These are phyloP conservation scores for Chironomus tentans DNA, from an alignment of 2,888 invertebrate species.

Conservation along the genomic window DNA sequence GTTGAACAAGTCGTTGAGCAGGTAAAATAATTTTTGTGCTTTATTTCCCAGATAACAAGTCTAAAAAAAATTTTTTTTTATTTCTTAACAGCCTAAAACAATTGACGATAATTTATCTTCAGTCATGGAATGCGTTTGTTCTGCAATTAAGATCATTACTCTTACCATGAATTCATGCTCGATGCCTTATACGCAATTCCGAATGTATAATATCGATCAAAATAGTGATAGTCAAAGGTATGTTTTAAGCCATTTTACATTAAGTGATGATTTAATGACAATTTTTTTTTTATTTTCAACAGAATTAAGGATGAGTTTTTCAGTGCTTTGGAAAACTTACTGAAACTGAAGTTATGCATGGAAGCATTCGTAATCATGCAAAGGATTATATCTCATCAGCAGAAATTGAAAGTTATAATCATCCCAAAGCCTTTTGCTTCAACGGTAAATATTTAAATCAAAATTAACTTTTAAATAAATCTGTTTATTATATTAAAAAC, in stretches of 20 bases:
- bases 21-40: not conserved
- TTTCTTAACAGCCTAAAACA: not conserved
- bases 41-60: no score
- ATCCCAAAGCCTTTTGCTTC: slow-evolving; percentile 35
- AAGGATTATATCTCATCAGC: slow-evolving; percentile 36
- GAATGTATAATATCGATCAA: no score
- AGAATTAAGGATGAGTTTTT: slow-evolving; percentile 35
- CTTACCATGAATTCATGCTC: not conserved
- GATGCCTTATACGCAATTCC: not conserved
- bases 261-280: no score
- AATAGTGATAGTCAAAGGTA: no score
- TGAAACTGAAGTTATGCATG: slow-evolving; percentile 38
- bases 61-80: no score
- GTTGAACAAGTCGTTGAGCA: not conserved
- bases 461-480: not conserved
- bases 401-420: slow-evolving; percentile 32
- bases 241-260: no score
- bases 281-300: not conserved
- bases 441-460: slow-evolving; percentile 27
- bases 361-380: slow-evolving; percentile 38
- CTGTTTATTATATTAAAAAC: no score
- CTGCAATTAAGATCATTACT: not conserved
- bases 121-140: not conserved
- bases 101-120: not conserved
- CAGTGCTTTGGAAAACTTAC: slow-evolving; percentile 35